These are phyloP conservation scores for Glossosoma conforme DNA, from an alignment of 1,140 invertebrate species.

Conservation along the genomic window DNA sequence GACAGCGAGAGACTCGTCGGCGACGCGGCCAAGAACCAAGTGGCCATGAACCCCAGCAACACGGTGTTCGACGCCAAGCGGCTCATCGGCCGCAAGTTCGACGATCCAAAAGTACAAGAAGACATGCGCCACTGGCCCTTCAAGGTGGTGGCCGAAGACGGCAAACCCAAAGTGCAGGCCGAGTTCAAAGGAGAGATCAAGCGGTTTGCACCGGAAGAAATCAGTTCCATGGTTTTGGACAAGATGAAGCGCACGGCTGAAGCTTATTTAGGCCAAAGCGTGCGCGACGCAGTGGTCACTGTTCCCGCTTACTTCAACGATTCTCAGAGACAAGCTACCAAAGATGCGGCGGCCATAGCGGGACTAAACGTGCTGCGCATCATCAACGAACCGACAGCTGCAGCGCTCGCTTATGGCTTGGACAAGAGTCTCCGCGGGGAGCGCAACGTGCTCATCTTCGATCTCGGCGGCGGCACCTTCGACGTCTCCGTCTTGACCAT, in stretches of 20 bases:
- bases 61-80: slow-evolving; percentile 51
- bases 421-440: slow-evolving; percentile 73
- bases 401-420: slow-evolving; percentile 68
- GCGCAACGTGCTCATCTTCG: slow-evolving; percentile 55
- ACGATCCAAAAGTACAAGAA: slow-evolving; percentile 63
- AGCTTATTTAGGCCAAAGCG: slow-evolving; percentile 51
- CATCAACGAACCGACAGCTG: slow-evolving; percentile 71
- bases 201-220: slow-evolving; percentile 68
- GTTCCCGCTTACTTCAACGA: slow-evolving; percentile 56
- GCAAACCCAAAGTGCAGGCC: slow-evolving; percentile 62
- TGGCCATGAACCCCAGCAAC: slow-evolving; percentile 53
- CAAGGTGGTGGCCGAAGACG: slow-evolving; percentile 57
- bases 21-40: slow-evolving; percentile 65
- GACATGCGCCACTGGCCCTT: slow-evolving; percentile 77
- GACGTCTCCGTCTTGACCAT: slow-evolving; percentile 72
- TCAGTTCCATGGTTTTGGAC: slow-evolving; percentile 58
- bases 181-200: slow-evolving; percentile 65
- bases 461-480: slow-evolving; percentile 52
- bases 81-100: slow-evolving; percentile 63
- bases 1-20: slow-evolving; percentile 75
- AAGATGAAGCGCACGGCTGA: slow-evolving; percentile 61
- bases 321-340: slow-evolving; percentile 53
- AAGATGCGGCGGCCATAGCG: slow-evolving; percentile 61
- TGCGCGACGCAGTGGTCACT: slow-evolving; percentile 60
- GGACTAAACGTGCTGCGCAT: slow-evolving; percentile 66